These are phyloP conservation scores for Proctacanthus coquilletti DNA, from an alignment of 1,140 invertebrate species.

Conservation along the genomic window DNA sequence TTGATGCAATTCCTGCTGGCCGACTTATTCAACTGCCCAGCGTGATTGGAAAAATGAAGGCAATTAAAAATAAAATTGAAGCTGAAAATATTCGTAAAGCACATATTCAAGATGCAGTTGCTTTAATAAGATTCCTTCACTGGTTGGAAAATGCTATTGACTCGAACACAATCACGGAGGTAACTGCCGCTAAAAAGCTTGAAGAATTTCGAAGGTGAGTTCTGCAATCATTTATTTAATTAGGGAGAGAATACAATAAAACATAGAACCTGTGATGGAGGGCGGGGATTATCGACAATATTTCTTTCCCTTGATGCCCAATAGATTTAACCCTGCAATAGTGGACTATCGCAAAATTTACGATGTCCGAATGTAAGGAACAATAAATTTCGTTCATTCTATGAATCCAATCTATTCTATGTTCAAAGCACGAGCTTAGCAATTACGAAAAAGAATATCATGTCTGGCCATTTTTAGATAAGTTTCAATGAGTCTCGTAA, in stretches of 20 bases:
- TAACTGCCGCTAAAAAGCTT: slow-evolving; percentile 61
- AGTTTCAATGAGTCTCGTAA: too few relatives aligned
- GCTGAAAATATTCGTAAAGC: slow-evolving; percentile 66
- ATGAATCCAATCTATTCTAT: too few relatives aligned
- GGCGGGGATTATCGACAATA: too few relatives aligned
- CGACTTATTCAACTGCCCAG: slow-evolving; percentile 22
- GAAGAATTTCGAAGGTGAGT: slow-evolving; percentile 45
- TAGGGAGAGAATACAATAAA: too few relatives aligned
- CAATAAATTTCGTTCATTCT: neutral
- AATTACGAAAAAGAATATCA: too few relatives aligned
- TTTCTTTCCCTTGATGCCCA: too few relatives aligned
- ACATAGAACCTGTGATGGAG: too few relatives aligned
- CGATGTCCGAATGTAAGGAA: neutral
- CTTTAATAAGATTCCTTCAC: slow-evolving; percentile 71
- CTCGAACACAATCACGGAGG: slow-evolving; percentile 55
- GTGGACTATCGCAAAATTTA: neutral
- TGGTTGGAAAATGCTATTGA: slow-evolving; percentile 69
- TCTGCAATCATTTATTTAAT: neutral
- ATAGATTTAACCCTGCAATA: neutral
- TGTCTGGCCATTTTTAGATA: too few relatives aligned
- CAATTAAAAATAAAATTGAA: slow-evolving; percentile 77
- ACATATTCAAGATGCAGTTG: slow-evolving; percentile 73
- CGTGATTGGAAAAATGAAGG: slow-evolving; percentile 51
- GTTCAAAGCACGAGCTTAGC: too few relatives aligned
- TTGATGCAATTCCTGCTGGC: slow-evolving; percentile 38